phyloP scores from a whole-genome alignment of 2,888 invertebrate genomes.

The Lepidochrysops patricia region DNA sequence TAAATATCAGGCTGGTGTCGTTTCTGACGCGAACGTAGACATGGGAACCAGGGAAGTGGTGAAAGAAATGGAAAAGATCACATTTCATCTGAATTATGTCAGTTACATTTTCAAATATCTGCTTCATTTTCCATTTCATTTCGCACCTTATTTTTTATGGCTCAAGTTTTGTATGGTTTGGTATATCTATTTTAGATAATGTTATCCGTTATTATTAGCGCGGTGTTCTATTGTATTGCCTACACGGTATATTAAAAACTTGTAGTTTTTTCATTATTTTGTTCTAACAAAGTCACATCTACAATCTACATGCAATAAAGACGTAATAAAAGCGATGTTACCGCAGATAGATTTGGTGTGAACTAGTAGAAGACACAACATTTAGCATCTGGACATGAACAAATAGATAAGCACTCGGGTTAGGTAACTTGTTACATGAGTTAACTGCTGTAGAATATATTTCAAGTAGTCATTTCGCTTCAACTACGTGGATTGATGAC shows the following conservation, averaged over 20 bases:
- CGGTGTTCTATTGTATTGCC: too few relatives aligned
- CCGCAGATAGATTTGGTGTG: conserved; percentile 4
- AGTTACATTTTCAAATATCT: neutral
- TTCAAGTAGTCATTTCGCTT: neutral
- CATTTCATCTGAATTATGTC: neutral
- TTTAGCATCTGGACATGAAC: conserved; percentile 21
- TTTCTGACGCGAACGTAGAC: neutral
- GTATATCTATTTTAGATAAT: too few relatives aligned
- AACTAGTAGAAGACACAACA: conserved; percentile 15
- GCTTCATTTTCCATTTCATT: neutral
- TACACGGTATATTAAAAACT: too few relatives aligned
- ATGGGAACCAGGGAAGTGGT: neutral
- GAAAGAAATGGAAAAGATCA: neutral
- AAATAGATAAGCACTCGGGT: conserved; percentile 23
- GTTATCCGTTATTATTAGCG: too few relatives aligned
- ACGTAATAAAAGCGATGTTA: conserved; percentile 1
- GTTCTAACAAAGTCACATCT: neutral
- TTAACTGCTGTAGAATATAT: neutral
- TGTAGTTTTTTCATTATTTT: too few relatives aligned
- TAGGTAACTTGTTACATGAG: conserved; percentile 20
- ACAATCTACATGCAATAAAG: neutral
- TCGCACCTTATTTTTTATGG: too few relatives aligned
- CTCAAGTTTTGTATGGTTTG: neutral
- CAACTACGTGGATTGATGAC: neutral
- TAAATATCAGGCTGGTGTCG: neutral